A percentile compares a stretch with the other conserved stretches of the same genome.
These are phyloP conservation scores for Eulemur mongoz DNA, from an alignment of 2,797 vertebrate genomes.

Conservation along the genomic window DNA sequence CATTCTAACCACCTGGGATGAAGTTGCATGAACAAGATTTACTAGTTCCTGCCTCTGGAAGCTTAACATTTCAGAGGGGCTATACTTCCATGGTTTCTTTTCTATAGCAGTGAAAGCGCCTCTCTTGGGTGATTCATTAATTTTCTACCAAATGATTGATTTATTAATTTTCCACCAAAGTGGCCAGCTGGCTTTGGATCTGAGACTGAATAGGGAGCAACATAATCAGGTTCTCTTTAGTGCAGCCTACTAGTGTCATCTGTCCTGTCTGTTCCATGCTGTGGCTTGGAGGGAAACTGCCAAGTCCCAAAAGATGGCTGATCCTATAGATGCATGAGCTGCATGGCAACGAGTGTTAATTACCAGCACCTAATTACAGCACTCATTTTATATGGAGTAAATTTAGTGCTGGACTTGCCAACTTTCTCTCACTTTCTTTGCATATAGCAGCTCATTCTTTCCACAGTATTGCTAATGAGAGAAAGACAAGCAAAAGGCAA, in stretches of 20 bases:
- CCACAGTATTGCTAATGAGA: neutral
- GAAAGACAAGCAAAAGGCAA: neutral
- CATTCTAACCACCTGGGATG: neutral
- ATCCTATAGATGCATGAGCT: neutral
- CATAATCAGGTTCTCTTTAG: neutral
- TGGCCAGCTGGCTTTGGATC: neutral
- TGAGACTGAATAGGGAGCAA: neutral
- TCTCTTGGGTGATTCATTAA: neutral
- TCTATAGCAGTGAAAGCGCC: neutral
- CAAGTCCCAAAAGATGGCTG: conserved; percentile 6
- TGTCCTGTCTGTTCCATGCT: neutral
- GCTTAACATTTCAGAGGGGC: neutral
- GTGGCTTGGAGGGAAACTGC: neutral
- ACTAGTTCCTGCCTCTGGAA: neutral
- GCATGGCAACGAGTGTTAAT: conserved; percentile 38
- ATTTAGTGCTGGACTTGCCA: neutral
- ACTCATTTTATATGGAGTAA: conserved; percentile 26
- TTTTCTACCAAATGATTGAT: neutral
- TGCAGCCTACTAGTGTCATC: neutral
- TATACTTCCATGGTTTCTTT: neutral
- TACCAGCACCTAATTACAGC: neutral
- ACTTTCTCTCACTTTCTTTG: neutral
- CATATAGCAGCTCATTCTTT: neutral
- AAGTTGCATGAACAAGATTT: neutral
- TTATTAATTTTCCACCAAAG: conserved; percentile 39